A percentile compares a stretch with the other conserved stretches of the same genome.
These are phyloP conservation scores for Lemur catta DNA, from an alignment of 2,797 vertebrate species.

Conservation along the genomic window DNA sequence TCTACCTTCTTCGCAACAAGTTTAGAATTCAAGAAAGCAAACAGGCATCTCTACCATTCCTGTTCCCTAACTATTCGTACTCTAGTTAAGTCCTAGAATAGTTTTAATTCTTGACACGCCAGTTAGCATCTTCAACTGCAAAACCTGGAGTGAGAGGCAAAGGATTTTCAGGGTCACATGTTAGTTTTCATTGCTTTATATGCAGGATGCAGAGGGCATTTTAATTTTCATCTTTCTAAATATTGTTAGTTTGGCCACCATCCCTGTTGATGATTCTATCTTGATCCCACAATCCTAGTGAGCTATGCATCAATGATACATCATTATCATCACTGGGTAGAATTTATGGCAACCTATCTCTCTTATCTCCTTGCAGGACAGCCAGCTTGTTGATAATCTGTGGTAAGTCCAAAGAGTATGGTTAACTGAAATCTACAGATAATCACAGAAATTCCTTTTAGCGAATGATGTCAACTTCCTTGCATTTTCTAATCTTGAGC, in stretches of 20 bases:
- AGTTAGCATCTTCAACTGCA: neutral
- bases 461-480: neutral
- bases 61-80: neutral
- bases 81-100: neutral
- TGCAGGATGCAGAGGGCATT: neutral
- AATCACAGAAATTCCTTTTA: neutral
- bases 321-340: neutral
- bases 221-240: neutral
- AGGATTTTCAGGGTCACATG: neutral
- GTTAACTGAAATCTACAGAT: slow-evolving; percentile 10
- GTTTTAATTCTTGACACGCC: neutral
- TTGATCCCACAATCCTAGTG: neutral
- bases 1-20: neutral
- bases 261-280: neutral
- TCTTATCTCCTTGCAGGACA: neutral
- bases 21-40: neutral
- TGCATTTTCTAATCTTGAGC: neutral
- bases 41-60: neutral
- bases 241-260: neutral
- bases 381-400: neutral
- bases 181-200: neutral
- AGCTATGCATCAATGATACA: neutral
- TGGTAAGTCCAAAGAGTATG: neutral
- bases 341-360: neutral
- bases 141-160: neutral